Conservation (phyloP, 2,113 vertebrate species). For the Gopherus evgoodei region DNA sequence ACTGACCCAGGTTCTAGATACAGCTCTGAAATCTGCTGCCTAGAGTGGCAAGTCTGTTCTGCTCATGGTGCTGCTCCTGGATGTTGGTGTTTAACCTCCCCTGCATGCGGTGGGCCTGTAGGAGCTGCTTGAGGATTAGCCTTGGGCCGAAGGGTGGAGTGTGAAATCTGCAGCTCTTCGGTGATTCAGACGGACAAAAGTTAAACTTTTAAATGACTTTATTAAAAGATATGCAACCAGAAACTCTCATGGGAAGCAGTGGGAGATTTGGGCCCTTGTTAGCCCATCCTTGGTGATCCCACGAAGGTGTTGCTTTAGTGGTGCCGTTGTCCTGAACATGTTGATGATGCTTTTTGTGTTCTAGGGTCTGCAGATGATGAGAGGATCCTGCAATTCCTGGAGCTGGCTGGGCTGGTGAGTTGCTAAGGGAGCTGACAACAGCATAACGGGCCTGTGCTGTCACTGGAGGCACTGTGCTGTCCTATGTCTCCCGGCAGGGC, state of each 20-base stretch:
- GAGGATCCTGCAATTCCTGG: conserved; percentile 90
- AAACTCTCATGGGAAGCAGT: background rate
- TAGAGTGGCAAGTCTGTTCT: background rate
- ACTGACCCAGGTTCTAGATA: background rate
- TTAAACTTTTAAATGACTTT: background rate
- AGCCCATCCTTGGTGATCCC: background rate
- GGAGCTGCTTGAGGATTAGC: background rate
- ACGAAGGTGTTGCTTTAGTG: background rate
- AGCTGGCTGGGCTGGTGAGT: conserved; percentile 92
- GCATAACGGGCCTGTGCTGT: background rate
- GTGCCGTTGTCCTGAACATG: background rate
- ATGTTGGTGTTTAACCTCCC: background rate
- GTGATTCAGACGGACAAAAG: background rate
- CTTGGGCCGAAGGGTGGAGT: background rate
- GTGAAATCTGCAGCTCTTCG: background rate
- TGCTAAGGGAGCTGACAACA: background rate
- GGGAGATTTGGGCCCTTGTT: background rate
- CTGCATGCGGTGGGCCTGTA: background rate
- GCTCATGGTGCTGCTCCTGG: background rate
- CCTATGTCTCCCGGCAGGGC: background rate
- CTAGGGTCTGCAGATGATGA: conserved; percentile 92
- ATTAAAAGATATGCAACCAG: background rate
- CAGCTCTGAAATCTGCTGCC: background rate
- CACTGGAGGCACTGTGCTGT: background rate
- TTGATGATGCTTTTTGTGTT: conserved; percentile 13